Base-by-base conservation (phyloP, 2,113 vertebrate species). In the Cyanoderma ruficeps region DNA sequence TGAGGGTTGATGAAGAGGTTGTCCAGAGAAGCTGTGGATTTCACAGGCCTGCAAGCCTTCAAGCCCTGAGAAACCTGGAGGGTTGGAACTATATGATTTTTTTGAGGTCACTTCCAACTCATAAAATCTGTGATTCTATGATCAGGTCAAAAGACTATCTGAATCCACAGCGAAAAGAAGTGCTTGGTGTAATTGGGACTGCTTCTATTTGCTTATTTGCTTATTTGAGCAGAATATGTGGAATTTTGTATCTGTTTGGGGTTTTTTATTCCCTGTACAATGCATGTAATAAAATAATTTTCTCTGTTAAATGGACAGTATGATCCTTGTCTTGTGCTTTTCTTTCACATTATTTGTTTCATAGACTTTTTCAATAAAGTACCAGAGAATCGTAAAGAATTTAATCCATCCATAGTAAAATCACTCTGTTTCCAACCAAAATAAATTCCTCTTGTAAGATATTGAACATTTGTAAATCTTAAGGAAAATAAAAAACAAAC, bases 201-300 rank as follows among this genome's bases (percentile, higher is more conserved):
- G 35, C 22, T 82, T 89, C 15, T 72, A 0, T 65, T 41, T 61
- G 11, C n/a, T n/a, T n/a, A n/a, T n/a, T n/a, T 61, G 11, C 4
- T 76, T 60, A 44, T 71, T 60, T 64, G 31, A 46, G 4, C 3
- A 35, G 25, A 56, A 17, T 59, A n/a, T 12, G 7, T 15, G 44
- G 41, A 84, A 74, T 44, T 76, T 70, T 60, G 2, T 52, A 33
- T 13, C 5, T 35, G 1, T 17, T 63, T 64, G 1, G 5, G 0
- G 0, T 7, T 47, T 77, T 53, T 47, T 8, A 42, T 8, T 17
- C 16, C 12, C 2, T 50, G 2, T 33, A 33, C 2, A 17, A 6
- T 24, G 74, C 5, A 9, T 23, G 2, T 21, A 42, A 65, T 39
- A 82, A 79, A 70, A 35, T 37, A 35, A 24, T 69, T 49, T 60